Evolutionary conservation across 1,140 invertebrate species (phyloP).

Genomic region (Sycobia sp.): DNA sequence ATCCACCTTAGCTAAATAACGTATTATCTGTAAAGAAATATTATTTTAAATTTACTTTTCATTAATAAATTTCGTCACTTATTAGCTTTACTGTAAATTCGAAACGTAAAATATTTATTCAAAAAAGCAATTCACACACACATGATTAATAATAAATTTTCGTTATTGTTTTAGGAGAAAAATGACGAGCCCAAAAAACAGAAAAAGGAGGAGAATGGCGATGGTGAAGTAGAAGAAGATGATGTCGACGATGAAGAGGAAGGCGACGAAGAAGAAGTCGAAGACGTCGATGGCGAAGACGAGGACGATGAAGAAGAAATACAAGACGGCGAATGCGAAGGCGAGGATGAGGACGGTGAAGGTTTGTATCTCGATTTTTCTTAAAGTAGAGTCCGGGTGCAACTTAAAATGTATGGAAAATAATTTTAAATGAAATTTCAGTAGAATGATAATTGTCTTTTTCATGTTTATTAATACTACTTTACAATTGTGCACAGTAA

Average conservation of each 20-base stretch:
- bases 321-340: slow-evolving; percentile 67
- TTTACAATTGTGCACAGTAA: too few species aligned
- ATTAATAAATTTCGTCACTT: too few species aligned
- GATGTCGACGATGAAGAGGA: slow-evolving; percentile 71
- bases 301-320: slow-evolving; percentile 72
- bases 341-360: slow-evolving; percentile 70
- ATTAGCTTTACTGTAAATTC: too few species aligned
- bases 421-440: slow-evolving; percentile 22
- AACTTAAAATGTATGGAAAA: too few species aligned
- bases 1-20: too few species aligned
- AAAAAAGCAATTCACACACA: too few species aligned
- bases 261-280: slow-evolving; percentile 69
- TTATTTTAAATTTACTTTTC: too few species aligned
- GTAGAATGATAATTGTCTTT: background rate
- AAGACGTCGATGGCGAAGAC: slow-evolving; percentile 61
- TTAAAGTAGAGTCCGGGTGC: too few species aligned
- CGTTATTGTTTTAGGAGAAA: slow-evolving; percentile 67
- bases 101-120: too few species aligned
- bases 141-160: too few species aligned
- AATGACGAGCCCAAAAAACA: slow-evolving; percentile 76
- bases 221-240: slow-evolving; percentile 67
- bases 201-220: slow-evolving; percentile 78
- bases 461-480: too few species aligned
- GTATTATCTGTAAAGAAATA: too few species aligned
- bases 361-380: slow-evolving; percentile 66